Conservation (phyloP, 2,797 vertebrate genomes). For the Gallinago solitaria region DNA sequence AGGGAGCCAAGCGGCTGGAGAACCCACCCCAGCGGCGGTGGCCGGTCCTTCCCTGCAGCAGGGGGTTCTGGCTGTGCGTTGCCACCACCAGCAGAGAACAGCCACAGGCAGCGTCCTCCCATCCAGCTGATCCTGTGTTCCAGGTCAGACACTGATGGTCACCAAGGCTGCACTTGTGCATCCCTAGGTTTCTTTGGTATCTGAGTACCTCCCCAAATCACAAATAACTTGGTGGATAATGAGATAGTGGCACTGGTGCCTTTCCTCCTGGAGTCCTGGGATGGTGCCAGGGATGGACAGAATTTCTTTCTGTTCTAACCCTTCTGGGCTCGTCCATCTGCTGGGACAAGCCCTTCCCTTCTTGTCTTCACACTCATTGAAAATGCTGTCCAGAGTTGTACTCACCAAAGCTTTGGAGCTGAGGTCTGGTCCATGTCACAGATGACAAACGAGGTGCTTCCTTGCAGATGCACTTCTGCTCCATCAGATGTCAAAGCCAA, state of each 20-base stretch:
- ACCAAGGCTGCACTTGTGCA: neutral
- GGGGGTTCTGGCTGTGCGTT: slow-evolving; percentile 12
- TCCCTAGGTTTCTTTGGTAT: neutral
- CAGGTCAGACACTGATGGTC: neutral
- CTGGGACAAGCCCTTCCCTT: neutral
- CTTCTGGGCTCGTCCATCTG: neutral
- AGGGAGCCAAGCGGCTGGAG: slow-evolving; percentile 62
- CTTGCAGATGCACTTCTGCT: neutral
- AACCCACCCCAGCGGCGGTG: slow-evolving; percentile 37
- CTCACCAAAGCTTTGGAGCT: neutral
- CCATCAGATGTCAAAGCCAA: neutral
- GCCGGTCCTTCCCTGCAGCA: slow-evolving; percentile 4
- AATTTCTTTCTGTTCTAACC: neutral
- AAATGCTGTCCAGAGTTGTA: neutral
- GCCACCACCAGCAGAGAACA: neutral
- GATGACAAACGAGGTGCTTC: accelerated
- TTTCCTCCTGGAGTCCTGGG: neutral
- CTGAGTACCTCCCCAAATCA: neutral
- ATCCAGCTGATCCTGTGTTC: accelerated
- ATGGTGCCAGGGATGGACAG: neutral
- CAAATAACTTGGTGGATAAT: neutral
- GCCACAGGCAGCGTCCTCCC: neutral
- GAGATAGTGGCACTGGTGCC: neutral
- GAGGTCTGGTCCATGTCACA: neutral
- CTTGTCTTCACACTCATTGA: neutral